A percentile compares a stretch with the other conserved stretches of the same genome.
These are phyloP conservation scores for Nymphicus hollandicus DNA, from an alignment of 2,113 vertebrate species.

Conservation along the genomic window DNA sequence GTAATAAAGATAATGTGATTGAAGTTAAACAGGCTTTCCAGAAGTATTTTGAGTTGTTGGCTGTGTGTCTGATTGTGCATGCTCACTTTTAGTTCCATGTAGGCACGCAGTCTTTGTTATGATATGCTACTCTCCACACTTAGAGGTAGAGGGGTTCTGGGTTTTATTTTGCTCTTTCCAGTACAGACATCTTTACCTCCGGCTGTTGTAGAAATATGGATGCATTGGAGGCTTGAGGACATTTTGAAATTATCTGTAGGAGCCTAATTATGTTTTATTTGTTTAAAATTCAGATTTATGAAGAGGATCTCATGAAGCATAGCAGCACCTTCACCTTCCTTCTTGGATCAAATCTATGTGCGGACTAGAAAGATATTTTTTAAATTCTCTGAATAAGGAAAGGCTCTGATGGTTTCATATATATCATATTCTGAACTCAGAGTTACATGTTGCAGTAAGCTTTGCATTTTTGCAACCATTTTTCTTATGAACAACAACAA, in stretches of 20 bases:
- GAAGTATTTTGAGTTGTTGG: background rate
- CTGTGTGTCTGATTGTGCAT: background rate
- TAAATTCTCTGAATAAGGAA: background rate
- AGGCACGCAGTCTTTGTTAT: background rate
- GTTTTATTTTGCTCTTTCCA: background rate
- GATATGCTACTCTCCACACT: background rate
- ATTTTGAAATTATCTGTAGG: slow-evolving; percentile 47
- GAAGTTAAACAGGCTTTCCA: background rate
- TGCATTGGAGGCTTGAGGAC: slow-evolving; percentile 10
- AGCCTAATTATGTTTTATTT: slow-evolving; percentile 24
- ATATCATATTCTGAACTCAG: background rate
- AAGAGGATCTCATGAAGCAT: slow-evolving; percentile 32
- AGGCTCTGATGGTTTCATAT: background rate
- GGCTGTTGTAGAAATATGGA: background rate
- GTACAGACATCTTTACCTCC: background rate
- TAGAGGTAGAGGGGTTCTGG: background rate
- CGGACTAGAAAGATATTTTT: background rate
- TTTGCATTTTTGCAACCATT: background rate
- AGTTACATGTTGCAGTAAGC: background rate
- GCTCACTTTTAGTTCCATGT: background rate
- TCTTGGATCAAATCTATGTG: background rate
- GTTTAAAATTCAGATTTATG: slow-evolving; percentile 57
- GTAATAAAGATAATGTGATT: background rate
- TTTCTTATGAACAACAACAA: background rate
- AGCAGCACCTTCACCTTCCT: slow-evolving; percentile 37